A percentile compares a stretch with the other conserved stretches of the same genome.
Evolutionary conservation across 2,888 invertebrate genomes (phyloP).

Genomic region (Caenorhabditis macrosperma): DNA sequence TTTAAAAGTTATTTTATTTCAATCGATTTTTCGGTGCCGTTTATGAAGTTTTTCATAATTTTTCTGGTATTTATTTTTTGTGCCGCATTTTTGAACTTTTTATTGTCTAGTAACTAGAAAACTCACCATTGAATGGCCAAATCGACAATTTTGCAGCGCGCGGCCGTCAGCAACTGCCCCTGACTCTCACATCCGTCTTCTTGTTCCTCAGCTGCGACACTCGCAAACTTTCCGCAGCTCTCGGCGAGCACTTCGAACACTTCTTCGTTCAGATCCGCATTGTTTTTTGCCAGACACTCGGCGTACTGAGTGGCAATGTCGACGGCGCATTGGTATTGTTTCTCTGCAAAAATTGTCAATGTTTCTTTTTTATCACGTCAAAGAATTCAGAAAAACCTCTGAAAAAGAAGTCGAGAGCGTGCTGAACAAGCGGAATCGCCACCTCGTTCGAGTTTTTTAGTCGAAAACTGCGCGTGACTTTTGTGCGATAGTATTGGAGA

Average conservation of each 20-base stretch:
- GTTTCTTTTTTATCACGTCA: no score
- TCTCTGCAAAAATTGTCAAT: conserved; percentile 32
- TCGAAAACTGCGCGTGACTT: conserved; percentile 51
- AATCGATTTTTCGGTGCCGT: no score
- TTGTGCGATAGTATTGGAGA: conserved; percentile 54
- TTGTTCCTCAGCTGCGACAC: conserved; percentile 5
- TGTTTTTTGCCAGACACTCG: conserved; percentile 44
- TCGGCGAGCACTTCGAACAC: conserved; percentile 26
- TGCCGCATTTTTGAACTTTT: neutral
- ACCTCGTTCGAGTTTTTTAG: conserved; percentile 25
- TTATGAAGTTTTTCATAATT: neutral
- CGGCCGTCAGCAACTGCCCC: conserved; percentile 16
- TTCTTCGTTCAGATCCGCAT: neutral
- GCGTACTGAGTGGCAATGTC: conserved; percentile 37
- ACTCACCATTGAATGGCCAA: conserved; percentile 50
- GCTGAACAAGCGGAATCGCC: conserved; percentile 24
- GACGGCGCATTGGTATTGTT: conserved; percentile 48
- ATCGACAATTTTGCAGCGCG: conserved; percentile 40
- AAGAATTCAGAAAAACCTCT: no score
- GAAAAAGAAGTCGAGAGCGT: conserved; percentile 45
- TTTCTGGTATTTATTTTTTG: no score
- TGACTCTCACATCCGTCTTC: conserved; percentile 9
- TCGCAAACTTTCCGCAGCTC: conserved; percentile 10
- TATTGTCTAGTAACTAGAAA: neutral
- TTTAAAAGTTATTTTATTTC: neutral